Evolutionary conservation across 2,888 invertebrate genomes (phyloP), one percentile per base, ranked within the genome.

Genomic region (Epistrophe eligans): DNA sequence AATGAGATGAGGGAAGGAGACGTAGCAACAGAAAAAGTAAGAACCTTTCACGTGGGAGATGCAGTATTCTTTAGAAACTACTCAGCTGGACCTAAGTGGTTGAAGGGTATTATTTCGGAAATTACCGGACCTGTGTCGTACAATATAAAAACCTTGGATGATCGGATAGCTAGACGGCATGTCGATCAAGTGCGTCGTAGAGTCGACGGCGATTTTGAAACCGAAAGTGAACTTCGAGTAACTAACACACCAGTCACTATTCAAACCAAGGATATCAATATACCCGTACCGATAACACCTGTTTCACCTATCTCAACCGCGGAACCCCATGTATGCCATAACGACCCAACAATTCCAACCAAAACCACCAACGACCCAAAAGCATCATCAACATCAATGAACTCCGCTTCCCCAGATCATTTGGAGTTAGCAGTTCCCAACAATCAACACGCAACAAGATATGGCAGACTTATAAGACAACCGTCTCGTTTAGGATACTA

Each of bases 71-170:
- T 76, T 13, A 28, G 66, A 43, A 66, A 76, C 17, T 66, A 76
- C 35, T 57, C 57, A 9, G 19, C 40, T 43, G 62, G 60, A 19
- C 40, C 17, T 7, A 60, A 60, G 8, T 60, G 58, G 58, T 13
- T 38, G 15, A 43, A 17, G 11, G 72, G 72, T 5, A 40, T 9
- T 24, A 74, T 74, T 74, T 13, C 28, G 10, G 52, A 64, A 43
- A 66, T 62, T 4, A 76, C 55, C 10, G 76, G 76, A 15, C 76
- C 64, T 11, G 76, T 76, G 45, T 76, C 66, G 1, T 76, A 76
- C 28, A 28, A 57, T 11, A n/a, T 76, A 7, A 35, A 40, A 43
- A 55, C 76, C 7, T 55, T 28, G 11, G 35, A 73, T 7, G 32
- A 48, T 17, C 73, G 15, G 73, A 73, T 43, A 13, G 35, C 35